Percentiles rank a stretch among this genome's conserved stretches.
Evolutionary conservation across 2,888 invertebrate species (phyloP).

Genomic region (Drosophila maculinotata): DNA sequence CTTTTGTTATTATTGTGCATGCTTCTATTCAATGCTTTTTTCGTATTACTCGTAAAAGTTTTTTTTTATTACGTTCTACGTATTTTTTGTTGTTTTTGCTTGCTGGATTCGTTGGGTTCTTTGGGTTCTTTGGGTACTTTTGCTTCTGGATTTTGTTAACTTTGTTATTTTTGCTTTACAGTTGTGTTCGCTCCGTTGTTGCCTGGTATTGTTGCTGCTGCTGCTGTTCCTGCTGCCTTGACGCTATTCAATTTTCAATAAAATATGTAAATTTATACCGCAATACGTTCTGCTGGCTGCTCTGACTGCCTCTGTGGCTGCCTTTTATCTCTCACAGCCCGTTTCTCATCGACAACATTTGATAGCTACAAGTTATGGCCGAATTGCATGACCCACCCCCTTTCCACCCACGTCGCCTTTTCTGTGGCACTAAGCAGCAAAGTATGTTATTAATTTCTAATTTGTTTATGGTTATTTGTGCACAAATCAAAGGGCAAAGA

Average conservation of each 20-base stretch:
- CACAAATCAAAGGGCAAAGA: slow-evolving; percentile 79
- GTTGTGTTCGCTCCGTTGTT: slow-evolving; percentile 21
- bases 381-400: slow-evolving; percentile 3
- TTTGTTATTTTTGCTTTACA: slow-evolving; percentile 69
- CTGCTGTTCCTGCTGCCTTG: slow-evolving; percentile 29
- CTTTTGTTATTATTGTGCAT: slow-evolving; percentile 74
- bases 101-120: slow-evolving; percentile 34
- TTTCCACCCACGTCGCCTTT: not conserved
- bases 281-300: slow-evolving; percentile 64
- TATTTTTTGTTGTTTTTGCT: slow-evolving; percentile 40
- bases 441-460: slow-evolving; percentile 79
- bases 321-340: slow-evolving; percentile 52
- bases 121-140: slow-evolving; percentile 47
- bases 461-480: slow-evolving; percentile 79
- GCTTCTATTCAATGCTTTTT: slow-evolving; percentile 66
- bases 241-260: slow-evolving; percentile 79
- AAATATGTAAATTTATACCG: slow-evolving; percentile 80
- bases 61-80: slow-evolving; percentile 12
- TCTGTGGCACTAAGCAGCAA: slow-evolving; percentile 56
- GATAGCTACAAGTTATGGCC: slow-evolving; percentile 76
- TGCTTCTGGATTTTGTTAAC: slow-evolving; percentile 79
- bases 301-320: slow-evolving; percentile 20
- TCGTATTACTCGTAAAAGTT: slow-evolving; percentile 65
- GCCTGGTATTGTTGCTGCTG: slow-evolving; percentile 13
- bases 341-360: slow-evolving; percentile 73